Evolutionary conservation across 2,888 invertebrate genomes (phyloP).

Genomic region (Scaptomyza parva): DNA sequence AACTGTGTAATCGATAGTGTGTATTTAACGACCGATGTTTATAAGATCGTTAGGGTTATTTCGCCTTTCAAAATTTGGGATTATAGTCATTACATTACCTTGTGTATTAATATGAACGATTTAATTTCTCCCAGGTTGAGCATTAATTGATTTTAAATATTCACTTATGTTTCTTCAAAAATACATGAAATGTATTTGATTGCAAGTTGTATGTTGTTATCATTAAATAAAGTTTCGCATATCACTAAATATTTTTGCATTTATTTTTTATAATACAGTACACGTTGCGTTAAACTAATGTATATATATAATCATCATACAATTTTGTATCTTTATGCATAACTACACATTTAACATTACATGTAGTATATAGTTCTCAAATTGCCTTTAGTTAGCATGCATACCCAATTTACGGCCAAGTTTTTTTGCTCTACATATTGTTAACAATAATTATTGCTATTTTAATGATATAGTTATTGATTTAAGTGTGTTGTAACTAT

Average conservation of each 20-base stretch:
- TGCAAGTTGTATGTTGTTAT: neutral
- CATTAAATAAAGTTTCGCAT: no score
- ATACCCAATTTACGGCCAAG: slow-evolving; percentile 35
- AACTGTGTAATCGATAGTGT: slow-evolving; percentile 1
- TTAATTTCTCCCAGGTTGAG: no score
- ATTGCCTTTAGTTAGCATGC: slow-evolving; percentile 32
- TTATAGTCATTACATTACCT: neutral
- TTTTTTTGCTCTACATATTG: slow-evolving; percentile 42
- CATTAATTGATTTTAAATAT: neutral
- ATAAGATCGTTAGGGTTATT: neutral
- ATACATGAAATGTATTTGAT: neutral
- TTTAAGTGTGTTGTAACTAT: slow-evolving; percentile 57
- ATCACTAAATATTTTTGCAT: slow-evolving; percentile 79
- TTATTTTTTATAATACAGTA: slow-evolving; percentile 78
- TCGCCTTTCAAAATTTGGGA: neutral
- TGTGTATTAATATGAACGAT: no score
- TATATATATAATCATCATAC: slow-evolving; percentile 60
- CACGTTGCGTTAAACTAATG: slow-evolving; percentile 78
- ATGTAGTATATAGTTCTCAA: slow-evolving; percentile 30
- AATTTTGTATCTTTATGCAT: slow-evolving; percentile 45
- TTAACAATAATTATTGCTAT: slow-evolving; percentile 78
- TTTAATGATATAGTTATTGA: slow-evolving; percentile 64
- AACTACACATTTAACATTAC: slow-evolving; percentile 29
- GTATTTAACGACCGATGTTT: neutral
- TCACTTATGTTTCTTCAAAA: neutral